These are phyloP conservation scores for Aphodius granarius DNA, from an alignment of 2,888 invertebrate species.

Conservation along the genomic window DNA sequence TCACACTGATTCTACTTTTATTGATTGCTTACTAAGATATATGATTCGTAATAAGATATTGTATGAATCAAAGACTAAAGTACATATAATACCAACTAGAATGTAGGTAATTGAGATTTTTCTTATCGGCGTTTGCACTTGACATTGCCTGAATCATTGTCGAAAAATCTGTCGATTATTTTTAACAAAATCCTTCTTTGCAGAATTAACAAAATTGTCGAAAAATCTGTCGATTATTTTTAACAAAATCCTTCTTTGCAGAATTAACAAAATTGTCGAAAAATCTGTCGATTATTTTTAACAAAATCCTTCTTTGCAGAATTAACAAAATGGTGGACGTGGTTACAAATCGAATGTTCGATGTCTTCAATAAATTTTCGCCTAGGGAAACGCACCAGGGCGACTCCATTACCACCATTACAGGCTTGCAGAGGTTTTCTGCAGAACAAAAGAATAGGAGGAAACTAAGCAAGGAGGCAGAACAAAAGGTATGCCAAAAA, in stretches of 20 bases:
- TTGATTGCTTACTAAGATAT: too few relatives aligned
- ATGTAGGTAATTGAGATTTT: too few relatives aligned
- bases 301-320: constrained; percentile 46
- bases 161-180: background rate
- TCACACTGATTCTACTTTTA: background rate
- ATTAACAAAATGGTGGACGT: constrained; percentile 63
- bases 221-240: background rate
- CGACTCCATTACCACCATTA: constrained; percentile 46
- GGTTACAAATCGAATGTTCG: constrained; percentile 58
- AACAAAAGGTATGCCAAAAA: constrained; percentile 40
- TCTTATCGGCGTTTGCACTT: too few relatives aligned
- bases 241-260: constrained; percentile 42
- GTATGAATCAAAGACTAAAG: too few relatives aligned
- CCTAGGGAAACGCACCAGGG: constrained; percentile 47
- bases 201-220: constrained; percentile 58
- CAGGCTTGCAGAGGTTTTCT: constrained; percentile 48
- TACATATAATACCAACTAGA: too few relatives aligned
- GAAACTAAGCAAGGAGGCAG: constrained; percentile 43
- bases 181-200: constrained; percentile 36
- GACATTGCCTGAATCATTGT: too few relatives aligned
- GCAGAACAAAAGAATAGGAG: constrained; percentile 44
- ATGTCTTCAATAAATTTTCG: constrained; percentile 57
- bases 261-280: constrained; percentile 62
- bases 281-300: constrained; percentile 1
- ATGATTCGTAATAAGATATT: too few relatives aligned